Conservation (phyloP, 2,113 vertebrate genomes). For the human region GRCh38 chr4:163525501-163526000, state of each 20-base stretch:
- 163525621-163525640: neutral
- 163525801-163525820: neutral
- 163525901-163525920: constrained; percentile 4
- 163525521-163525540: neutral
- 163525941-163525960: constrained; percentile 3
- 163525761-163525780: neutral
- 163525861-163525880: neutral
- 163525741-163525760: constrained; percentile 36
- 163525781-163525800: neutral
- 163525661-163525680: constrained; percentile 12
- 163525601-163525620: neutral
- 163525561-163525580: neutral
- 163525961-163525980: neutral
- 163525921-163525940: neutral
- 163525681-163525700: neutral
- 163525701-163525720: neutral
- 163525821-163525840: neutral
- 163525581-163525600: neutral
- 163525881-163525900: constrained; percentile 5
- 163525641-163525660: constrained; percentile 13
- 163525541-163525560: constrained; percentile 5
- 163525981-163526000: neutral
- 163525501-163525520: constrained; percentile 12
- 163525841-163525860: neutral
- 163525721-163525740: neutral